A percentile compares a stretch with the other conserved stretches of the same genome.
Conservation (phyloP, 2,888 invertebrate species). For the Spicauda simplicius region DNA sequence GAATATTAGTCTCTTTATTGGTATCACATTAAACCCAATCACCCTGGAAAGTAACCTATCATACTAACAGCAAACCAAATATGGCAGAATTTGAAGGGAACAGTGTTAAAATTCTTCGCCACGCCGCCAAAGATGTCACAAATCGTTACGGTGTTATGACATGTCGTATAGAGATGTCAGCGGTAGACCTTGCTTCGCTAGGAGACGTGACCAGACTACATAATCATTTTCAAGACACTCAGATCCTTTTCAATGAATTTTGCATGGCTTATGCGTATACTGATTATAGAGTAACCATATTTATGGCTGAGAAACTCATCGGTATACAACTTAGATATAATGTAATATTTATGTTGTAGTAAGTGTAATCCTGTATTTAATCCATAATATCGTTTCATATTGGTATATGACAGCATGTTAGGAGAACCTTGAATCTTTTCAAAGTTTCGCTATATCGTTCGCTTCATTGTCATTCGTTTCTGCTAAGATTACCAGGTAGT, state of each 20-base stretch:
- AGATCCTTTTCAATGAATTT: slow-evolving; percentile 37
- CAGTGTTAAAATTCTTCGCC: slow-evolving; percentile 44
- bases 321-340: slow-evolving; percentile 9
- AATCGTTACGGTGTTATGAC: slow-evolving; percentile 67
- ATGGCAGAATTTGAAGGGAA: background rate
- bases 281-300: slow-evolving; percentile 32
- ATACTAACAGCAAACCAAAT: background rate
- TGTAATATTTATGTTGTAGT: background rate
- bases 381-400: too few species aligned
- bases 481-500: too few species aligned
- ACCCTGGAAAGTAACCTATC: background rate
- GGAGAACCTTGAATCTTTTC: too few species aligned
- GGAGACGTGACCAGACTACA: slow-evolving; percentile 68
- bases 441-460: too few species aligned
- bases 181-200: slow-evolving; percentile 68
- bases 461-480: too few species aligned
- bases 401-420: too few species aligned
- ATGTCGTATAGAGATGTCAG: slow-evolving; percentile 61
- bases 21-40: too few species aligned
- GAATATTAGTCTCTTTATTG: too few species aligned
- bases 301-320: slow-evolving; percentile 34
- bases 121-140: slow-evolving; percentile 57
- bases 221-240: slow-evolving; percentile 39
- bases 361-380: background rate
- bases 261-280: slow-evolving; percentile 36